Percentiles rank a stretch among this genome's conserved stretches.
Evolutionary conservation across 2,113 vertebrate species (phyloP).

Genomic region (Hyperopisus bebe): DNA sequence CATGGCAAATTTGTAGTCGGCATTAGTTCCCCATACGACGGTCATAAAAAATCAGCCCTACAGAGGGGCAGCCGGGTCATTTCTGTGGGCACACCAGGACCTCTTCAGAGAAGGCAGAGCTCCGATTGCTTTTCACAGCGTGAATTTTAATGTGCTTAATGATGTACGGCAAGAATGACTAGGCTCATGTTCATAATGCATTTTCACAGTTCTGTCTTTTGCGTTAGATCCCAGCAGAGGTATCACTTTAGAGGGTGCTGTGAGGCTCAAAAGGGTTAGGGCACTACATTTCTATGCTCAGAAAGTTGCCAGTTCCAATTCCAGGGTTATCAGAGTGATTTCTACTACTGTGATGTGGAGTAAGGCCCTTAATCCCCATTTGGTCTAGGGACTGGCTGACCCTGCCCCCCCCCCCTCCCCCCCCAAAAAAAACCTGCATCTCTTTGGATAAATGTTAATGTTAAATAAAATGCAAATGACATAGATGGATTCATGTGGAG

Average conservation of each 20-base stretch:
- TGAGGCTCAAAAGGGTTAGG: neutral
- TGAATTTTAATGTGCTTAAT: constrained; percentile 13
- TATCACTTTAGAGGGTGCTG: neutral
- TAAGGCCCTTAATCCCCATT: neutral
- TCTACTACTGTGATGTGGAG: neutral
- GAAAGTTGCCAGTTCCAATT: neutral
- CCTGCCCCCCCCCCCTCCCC: no score
- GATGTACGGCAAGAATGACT: neutral
- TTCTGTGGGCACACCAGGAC: neutral
- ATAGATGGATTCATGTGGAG: neutral
- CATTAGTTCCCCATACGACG: neutral
- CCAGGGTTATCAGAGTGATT: neutral
- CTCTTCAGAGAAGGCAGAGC: neutral
- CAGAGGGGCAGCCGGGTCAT: neutral
- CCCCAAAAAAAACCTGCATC: neutral
- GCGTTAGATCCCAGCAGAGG: neutral
- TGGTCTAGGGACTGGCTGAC: neutral
- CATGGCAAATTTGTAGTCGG: neutral
- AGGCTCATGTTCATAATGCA: neutral
- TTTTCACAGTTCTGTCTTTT: neutral
- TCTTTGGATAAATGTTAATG: neutral
- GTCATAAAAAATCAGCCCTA: neutral
- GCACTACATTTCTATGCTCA: neutral
- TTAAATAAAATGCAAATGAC: neutral
- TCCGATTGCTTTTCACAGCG: neutral